These are phyloP conservation scores for Ryuthela nishihirai DNA, from an alignment of 2,888 invertebrate species.

Conservation along the genomic window DNA sequence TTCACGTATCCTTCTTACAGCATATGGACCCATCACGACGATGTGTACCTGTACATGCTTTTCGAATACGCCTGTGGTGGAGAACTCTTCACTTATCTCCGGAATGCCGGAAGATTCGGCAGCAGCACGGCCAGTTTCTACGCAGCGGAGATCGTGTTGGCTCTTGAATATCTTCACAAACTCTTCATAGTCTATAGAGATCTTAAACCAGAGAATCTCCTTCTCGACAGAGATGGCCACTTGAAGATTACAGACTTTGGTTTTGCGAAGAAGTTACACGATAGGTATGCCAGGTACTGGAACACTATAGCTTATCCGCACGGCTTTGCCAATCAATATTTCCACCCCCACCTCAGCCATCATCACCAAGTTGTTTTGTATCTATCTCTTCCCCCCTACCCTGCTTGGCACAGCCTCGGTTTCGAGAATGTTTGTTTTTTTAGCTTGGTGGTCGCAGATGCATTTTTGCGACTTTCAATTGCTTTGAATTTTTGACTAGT, in stretches of 20 bases:
- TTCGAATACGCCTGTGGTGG: slow-evolving; percentile 96
- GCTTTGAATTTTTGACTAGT: too few species aligned
- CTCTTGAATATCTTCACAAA: slow-evolving; percentile 88
- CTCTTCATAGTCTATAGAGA: slow-evolving; percentile 75
- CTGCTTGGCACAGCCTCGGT: too few species aligned
- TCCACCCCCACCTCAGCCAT: too few species aligned
- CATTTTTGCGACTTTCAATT: too few species aligned
- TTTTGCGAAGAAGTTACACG: slow-evolving; percentile 89
- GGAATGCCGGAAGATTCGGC: slow-evolving; percentile 82
- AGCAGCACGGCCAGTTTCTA: slow-evolving; percentile 81
- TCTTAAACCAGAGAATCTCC: slow-evolving; percentile 89
- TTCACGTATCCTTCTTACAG: slow-evolving; percentile 62
- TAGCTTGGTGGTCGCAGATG: too few species aligned
- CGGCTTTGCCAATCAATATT: too few species aligned
- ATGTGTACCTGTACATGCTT: slow-evolving; percentile 90
- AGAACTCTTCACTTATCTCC: slow-evolving; percentile 90
- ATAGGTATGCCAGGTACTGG: slow-evolving; percentile 57
- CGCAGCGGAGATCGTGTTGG: slow-evolving; percentile 88
- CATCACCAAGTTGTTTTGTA: too few species aligned
- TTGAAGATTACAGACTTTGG: slow-evolving; percentile 97
- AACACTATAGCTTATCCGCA: neutral
- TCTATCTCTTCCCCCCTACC: too few species aligned
- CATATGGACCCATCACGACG: slow-evolving; percentile 87
- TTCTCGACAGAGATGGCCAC: slow-evolving; percentile 89
- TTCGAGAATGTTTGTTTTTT: too few species aligned